Conservation (phyloP, 2,797 vertebrate species). For the Eospalax fontanierii region DNA sequence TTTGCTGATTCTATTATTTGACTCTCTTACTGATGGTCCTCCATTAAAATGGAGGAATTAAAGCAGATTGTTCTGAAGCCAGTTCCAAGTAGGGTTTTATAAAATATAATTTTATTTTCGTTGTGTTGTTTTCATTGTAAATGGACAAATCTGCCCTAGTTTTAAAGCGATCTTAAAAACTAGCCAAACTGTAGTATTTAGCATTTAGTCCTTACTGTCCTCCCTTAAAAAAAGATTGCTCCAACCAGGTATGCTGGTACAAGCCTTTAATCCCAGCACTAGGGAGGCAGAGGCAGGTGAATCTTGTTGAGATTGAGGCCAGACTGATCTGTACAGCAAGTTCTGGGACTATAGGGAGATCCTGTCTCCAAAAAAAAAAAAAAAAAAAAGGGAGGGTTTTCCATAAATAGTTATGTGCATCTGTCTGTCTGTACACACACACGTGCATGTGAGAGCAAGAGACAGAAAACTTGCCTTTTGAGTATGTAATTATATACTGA, state of each 20-base stretch:
- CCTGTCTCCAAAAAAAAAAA: too few species aligned
- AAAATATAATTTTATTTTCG: background rate
- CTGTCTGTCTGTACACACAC: background rate
- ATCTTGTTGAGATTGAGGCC: too few species aligned
- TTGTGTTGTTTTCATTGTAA: constrained; percentile 31
- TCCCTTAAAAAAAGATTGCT: constrained; percentile 10
- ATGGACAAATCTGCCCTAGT: background rate
- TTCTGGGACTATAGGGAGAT: too few species aligned
- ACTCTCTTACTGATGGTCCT: background rate
- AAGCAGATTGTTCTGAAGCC: background rate
- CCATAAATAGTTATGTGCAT: constrained; percentile 1
- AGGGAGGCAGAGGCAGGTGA: too few species aligned
- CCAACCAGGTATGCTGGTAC: too few species aligned
- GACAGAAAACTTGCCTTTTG: constrained; percentile 33
- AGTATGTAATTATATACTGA: background rate
- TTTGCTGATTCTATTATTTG: background rate
- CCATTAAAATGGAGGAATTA: background rate
- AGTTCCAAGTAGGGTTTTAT: constrained; percentile 38
- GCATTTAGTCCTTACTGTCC: too few species aligned
- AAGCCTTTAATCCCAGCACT: too few species aligned
- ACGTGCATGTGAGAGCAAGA: background rate
- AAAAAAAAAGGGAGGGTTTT: too few species aligned
- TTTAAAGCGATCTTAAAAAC: constrained; percentile 18
- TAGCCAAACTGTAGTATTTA: background rate
- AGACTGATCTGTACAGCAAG: too few species aligned